Base-by-base conservation (phyloP, 2,888 invertebrate species). In the Caenorhabditis panamensis region DNA sequence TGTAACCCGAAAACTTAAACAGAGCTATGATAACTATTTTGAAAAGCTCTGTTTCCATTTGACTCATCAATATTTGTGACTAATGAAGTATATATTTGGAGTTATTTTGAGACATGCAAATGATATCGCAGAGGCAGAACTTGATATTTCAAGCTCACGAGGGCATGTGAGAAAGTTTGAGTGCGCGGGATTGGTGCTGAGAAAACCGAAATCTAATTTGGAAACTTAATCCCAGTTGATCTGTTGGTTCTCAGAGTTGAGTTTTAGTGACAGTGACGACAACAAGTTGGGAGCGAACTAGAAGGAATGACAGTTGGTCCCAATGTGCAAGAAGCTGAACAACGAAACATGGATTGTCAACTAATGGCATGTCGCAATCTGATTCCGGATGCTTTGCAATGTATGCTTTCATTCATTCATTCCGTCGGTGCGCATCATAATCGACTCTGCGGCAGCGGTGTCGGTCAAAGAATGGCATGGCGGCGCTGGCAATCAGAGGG, bases 401-500 rank as follows among this genome's bases (percentile, higher is more conserved):
- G 22, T 49, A 44, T 41, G 41, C 41, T 16, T 41, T 9, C 41
- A 41, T 41, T 9, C 41, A 41, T 41, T 36, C 36, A 36, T 36
- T 11, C 6, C 36, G 36, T 36, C 36, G 36, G 36, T 5, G 36
- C 36, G 24, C 28, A 63, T 73, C 64, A 73, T 73, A 73, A 66
- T 58, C 51, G 51, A 73, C 37, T 61, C 62, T 54, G 72, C 41
- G 56, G 16, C 67, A 28, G 59, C 68, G 49, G 59, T 47, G 37
- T 47, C 72, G 72, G 72, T 72, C 72, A 72, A 72, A 72, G 72
- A 72, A 72, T 72, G 72, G 72, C 72, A 72, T 13, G n/a, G n/a
- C n/a, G n/a, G n/a, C n/a, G n/a, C n/a, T 11, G 68, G 28, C 16
- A 28, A 59, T 20, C 41, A 56, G 6, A 53, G 54, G 36, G 16